Evolutionary conservation across 2,888 invertebrate species (phyloP).

Genomic region (Polietes domitor): DNA sequence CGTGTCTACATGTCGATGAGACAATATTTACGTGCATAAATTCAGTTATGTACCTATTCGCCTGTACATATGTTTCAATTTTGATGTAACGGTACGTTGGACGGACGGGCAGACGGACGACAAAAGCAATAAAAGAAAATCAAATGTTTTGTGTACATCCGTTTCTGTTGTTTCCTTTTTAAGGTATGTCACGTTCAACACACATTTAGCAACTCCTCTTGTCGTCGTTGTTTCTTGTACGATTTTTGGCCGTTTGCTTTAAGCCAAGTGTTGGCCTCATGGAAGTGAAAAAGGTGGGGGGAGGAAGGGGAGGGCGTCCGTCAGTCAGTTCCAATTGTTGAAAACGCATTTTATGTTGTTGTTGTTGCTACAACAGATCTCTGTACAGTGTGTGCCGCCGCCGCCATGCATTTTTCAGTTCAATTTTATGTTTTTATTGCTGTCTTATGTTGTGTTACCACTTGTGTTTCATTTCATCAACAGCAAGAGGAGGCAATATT

Average conservation of each 20-base stretch:
- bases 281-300: neutral
- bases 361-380: neutral
- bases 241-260: neutral
- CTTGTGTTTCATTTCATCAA: conserved; percentile 32
- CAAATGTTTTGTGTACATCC: conserved; percentile 26
- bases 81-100: conserved; percentile 17
- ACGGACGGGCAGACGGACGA: neutral
- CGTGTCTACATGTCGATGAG: neutral
- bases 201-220: neutral
- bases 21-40: conserved; percentile 14
- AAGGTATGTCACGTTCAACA: conserved; percentile 16
- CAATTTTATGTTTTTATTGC: conserved; percentile 13
- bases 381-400: neutral
- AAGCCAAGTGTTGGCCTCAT: neutral
- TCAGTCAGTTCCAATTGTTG: conserved; percentile 19
- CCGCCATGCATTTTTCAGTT: conserved; percentile 26
- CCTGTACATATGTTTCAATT: neutral
- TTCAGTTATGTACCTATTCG: neutral
- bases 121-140: conserved; percentile 28
- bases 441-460: conserved; percentile 6
- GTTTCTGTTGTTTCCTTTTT: conserved; percentile 24
- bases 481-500: neutral
- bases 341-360: neutral
- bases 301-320: neutral
- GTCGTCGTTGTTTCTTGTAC: neutral